These are phyloP conservation scores for Pseudorasbora parva DNA, from an alignment of 2,113 vertebrate species.

Conservation along the genomic window DNA sequence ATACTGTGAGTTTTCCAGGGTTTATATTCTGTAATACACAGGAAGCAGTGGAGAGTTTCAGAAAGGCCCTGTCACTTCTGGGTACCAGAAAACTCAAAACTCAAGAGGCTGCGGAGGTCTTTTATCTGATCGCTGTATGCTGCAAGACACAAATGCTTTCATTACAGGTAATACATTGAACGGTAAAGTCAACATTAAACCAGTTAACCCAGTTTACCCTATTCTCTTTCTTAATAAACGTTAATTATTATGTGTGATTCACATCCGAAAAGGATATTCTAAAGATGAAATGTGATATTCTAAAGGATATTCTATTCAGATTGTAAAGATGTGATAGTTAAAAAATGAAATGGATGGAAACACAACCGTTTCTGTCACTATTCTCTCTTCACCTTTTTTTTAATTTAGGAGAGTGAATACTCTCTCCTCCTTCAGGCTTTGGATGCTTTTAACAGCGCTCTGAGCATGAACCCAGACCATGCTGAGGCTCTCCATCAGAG, in stretches of 20 bases:
- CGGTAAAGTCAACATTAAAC: background rate
- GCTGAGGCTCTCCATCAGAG: slow-evolving; percentile 79
- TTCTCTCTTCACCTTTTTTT: background rate
- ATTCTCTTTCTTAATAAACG: background rate
- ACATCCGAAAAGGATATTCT: background rate
- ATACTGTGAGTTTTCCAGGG: background rate
- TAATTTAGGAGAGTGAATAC: slow-evolving; percentile 34
- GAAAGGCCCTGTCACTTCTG: slow-evolving; percentile 67
- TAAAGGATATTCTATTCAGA: background rate
- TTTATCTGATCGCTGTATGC: slow-evolving; percentile 77
- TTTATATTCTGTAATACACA: slow-evolving; percentile 53
- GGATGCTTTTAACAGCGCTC: slow-evolving; percentile 73
- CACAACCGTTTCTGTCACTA: background rate
- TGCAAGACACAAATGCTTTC: slow-evolving; percentile 72
- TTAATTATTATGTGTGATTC: background rate
- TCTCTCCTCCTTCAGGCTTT: slow-evolving; percentile 68
- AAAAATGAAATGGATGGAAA: background rate
- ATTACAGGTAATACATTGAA: slow-evolving; percentile 63
- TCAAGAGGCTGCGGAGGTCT: slow-evolving; percentile 69
- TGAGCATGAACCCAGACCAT: slow-evolving; percentile 71
- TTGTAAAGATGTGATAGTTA: background rate
- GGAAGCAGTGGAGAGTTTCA: slow-evolving; percentile 76
- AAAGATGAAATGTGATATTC: too few species aligned
- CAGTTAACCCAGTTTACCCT: background rate
- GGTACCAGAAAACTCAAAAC: slow-evolving; percentile 28